Evolutionary conservation across 2,797 vertebrate species (phyloP).

Genomic region (Rhyacichthys aspro): DNA sequence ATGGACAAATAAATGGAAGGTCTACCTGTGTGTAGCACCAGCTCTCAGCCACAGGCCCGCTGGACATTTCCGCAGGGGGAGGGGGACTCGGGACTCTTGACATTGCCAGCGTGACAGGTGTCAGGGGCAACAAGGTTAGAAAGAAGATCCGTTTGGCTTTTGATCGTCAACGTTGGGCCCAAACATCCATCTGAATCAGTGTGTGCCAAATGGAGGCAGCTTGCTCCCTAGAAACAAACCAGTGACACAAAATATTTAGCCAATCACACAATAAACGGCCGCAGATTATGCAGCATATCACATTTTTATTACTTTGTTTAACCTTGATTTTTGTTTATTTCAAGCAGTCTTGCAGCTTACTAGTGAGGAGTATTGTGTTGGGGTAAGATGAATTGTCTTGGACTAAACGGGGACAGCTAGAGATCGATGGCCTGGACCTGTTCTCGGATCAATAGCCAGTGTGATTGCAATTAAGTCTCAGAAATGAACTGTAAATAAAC

Average conservation of each 20-base stretch:
- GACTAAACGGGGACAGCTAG: constrained; percentile 50
- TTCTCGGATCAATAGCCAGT: constrained; percentile 60
- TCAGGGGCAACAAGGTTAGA: constrained; percentile 60
- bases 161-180: constrained; percentile 55
- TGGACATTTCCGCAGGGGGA: constrained; percentile 99
- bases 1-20: background rate
- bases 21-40: constrained; percentile 95
- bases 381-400: constrained; percentile 58
- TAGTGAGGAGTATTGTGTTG: constrained; percentile 18
- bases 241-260: background rate
- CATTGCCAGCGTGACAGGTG: constrained; percentile 94
- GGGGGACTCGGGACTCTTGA: constrained; percentile 99
- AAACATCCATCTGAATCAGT: constrained; percentile 62
- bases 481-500: constrained; percentile 72
- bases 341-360: constrained; percentile 10
- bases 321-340: constrained; percentile 38
- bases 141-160: constrained; percentile 37
- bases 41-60: constrained; percentile 97
- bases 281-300: too few species aligned
- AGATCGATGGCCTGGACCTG: constrained; percentile 56
- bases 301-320: constrained; percentile 1
- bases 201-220: constrained; percentile 54
- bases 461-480: constrained; percentile 68
- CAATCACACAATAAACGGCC: background rate
- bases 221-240: constrained; percentile 59